Conservation (phyloP, 2,113 vertebrate species). For the Entelurus aequoreus region DNA sequence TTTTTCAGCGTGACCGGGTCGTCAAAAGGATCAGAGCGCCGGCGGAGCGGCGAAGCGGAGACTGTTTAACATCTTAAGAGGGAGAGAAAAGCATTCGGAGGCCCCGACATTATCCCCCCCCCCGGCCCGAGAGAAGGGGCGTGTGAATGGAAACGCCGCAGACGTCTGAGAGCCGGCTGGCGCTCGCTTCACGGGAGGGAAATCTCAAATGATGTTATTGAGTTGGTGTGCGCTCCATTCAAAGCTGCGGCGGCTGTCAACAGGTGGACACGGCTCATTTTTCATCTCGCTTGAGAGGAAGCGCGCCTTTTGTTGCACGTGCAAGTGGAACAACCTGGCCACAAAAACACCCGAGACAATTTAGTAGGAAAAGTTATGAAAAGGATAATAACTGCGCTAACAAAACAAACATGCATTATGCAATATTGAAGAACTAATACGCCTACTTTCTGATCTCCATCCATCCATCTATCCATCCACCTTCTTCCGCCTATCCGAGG, state of each 20-base stretch:
- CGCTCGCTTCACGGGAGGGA: neutral
- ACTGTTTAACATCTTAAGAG: slow-evolving; percentile 58
- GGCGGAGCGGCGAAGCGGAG: slow-evolving; percentile 32
- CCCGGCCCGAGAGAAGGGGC: slow-evolving; percentile 13
- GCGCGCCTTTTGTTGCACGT: neutral
- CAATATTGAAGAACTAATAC: too few species aligned
- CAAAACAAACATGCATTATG: too few species aligned
- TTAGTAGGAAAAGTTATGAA: too few species aligned
- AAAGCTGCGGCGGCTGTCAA: neutral
- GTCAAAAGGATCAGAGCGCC: slow-evolving; percentile 52
- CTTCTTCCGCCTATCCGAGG: too few species aligned
- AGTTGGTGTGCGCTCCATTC: neutral
- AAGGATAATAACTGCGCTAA: too few species aligned
- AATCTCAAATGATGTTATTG: neutral
- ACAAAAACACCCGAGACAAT: too few species aligned
- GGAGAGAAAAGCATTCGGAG: slow-evolving; percentile 31
- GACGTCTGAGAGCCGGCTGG: slow-evolving; percentile 1
- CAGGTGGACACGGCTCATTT: neutral
- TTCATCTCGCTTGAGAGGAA: neutral
- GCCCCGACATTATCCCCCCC: slow-evolving; percentile 15
- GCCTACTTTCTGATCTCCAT: too few species aligned
- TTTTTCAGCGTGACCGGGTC: slow-evolving; percentile 41
- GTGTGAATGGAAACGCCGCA: neutral
- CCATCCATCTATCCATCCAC: too few species aligned
- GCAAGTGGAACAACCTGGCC: neutral